Percentiles rank a stretch among this genome's conserved stretches.
Conservation (phyloP, 2,113 vertebrate genomes). For the Cyrtonyx montezumae region DNA sequence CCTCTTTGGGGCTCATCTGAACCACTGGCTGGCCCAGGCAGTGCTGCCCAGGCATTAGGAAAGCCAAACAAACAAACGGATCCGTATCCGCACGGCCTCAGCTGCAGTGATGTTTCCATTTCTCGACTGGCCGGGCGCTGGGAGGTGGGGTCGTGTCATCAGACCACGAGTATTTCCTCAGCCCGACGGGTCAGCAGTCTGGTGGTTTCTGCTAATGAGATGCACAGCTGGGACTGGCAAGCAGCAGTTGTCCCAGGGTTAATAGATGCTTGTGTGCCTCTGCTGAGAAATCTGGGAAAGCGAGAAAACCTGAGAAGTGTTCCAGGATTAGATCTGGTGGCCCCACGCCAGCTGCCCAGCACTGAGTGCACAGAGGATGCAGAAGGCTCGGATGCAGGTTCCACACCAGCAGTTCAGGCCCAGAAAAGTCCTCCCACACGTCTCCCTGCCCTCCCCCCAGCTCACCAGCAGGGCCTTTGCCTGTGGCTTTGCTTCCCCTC, state of each 20-base stretch:
- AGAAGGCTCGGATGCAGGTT: neutral
- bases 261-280: neutral
- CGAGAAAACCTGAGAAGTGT: slow-evolving; percentile 16
- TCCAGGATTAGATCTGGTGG: slow-evolving; percentile 19
- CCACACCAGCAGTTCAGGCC: neutral
- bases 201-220: slow-evolving; percentile 18
- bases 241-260: slow-evolving; percentile 21
- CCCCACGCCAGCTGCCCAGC: neutral
- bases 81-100: neutral
- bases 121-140: neutral
- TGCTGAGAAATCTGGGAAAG: slow-evolving; percentile 1
- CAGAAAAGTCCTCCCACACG: neutral
- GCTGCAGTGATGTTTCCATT: neutral
- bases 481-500: neutral
- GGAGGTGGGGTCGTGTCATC: neutral
- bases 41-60: neutral
- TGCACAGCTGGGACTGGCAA: slow-evolving; percentile 51
- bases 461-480: neutral
- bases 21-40: neutral
- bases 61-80: slow-evolving; percentile 42
- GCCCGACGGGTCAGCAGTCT: slow-evolving; percentile 34
- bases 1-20: slow-evolving; percentile 32
- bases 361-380: neutral
- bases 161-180: slow-evolving; percentile 37
- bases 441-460: neutral